A percentile compares a stretch with the other conserved stretches of the same genome.
phyloP scores from a whole-genome alignment of 2,113 vertebrate genomes.

The Rhinolophus sinicus region DNA sequence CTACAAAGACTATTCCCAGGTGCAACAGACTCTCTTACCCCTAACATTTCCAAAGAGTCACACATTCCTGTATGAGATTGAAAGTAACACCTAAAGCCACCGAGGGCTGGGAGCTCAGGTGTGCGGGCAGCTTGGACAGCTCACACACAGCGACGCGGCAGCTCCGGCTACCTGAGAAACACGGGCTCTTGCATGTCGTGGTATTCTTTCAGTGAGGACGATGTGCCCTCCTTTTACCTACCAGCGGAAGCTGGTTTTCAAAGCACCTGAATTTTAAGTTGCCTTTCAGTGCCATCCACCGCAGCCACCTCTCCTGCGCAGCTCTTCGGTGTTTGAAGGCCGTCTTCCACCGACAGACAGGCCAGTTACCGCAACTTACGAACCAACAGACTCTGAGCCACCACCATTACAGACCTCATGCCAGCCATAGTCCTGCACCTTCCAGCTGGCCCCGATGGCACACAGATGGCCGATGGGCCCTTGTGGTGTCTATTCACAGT shows the following conservation, averaged over 20 bases:
- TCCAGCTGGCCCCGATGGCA: background rate
- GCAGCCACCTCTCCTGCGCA: background rate
- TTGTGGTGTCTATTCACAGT: too few relatives aligned
- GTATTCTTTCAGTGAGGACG: background rate
- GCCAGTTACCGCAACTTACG: background rate
- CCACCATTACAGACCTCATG: fast-evolving
- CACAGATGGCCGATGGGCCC: fast-evolving
- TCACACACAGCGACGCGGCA: fast-evolving
- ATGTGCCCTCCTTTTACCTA: fast-evolving
- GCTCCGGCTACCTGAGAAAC: fast-evolving
- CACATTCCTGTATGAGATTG: background rate
- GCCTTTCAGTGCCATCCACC: fast-evolving
- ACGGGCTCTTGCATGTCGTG: fast-evolving
- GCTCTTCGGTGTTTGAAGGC: background rate
- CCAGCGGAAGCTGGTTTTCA: background rate
- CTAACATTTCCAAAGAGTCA: background rate
- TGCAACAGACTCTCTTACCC: fast-evolving
- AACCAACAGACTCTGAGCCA: background rate
- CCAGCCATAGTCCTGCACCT: fast-evolving
- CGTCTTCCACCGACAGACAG: background rate
- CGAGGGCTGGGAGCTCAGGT: fast-evolving
- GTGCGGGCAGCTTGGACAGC: fast-evolving
- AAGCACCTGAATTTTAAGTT: background rate
- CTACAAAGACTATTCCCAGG: background rate
- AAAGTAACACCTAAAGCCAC: background rate